phyloP scores from a whole-genome alignment of 1,140 invertebrate genomes.

The Caenorhabditis remanei region DNA sequence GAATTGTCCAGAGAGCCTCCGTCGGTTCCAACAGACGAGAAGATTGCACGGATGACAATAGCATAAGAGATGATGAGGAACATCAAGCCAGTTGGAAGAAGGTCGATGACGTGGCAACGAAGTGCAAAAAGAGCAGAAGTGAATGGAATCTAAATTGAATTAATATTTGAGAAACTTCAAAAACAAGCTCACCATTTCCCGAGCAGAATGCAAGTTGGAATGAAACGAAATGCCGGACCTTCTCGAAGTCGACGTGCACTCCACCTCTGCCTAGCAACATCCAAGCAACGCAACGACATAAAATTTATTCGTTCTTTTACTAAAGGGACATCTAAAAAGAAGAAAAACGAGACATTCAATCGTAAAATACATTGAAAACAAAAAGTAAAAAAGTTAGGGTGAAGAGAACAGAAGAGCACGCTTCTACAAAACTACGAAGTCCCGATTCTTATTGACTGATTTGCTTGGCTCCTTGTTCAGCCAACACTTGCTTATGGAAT shows the following conservation, averaged over 20 bases:
- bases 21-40: slow-evolving; percentile 29
- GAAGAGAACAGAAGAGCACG: background rate
- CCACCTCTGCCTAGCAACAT: slow-evolving; percentile 14
- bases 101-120: slow-evolving; percentile 43
- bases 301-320: slow-evolving; percentile 45
- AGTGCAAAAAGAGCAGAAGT: slow-evolving; percentile 35
- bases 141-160: slow-evolving; percentile 17
- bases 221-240: background rate
- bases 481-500: slow-evolving; percentile 71
- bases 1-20: background rate
- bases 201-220: background rate
- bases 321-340: slow-evolving; percentile 47
- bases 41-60: slow-evolving; percentile 24
- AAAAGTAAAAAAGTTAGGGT: background rate
- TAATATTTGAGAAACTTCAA: background rate
- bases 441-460: slow-evolving; percentile 21
- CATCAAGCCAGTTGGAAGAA: slow-evolving; percentile 35
- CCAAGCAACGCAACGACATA: slow-evolving; percentile 9
- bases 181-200: slow-evolving; percentile 1
- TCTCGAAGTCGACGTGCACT: background rate
- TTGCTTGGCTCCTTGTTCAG: slow-evolving; percentile 58
- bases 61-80: slow-evolving; percentile 15
- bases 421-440: background rate
- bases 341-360: background rate
- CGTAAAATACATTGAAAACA: slow-evolving; percentile 44